Evolutionary conservation across 2,797 vertebrate genomes (phyloP).

Genomic region (Acrocephalus scirpaceus): DNA sequence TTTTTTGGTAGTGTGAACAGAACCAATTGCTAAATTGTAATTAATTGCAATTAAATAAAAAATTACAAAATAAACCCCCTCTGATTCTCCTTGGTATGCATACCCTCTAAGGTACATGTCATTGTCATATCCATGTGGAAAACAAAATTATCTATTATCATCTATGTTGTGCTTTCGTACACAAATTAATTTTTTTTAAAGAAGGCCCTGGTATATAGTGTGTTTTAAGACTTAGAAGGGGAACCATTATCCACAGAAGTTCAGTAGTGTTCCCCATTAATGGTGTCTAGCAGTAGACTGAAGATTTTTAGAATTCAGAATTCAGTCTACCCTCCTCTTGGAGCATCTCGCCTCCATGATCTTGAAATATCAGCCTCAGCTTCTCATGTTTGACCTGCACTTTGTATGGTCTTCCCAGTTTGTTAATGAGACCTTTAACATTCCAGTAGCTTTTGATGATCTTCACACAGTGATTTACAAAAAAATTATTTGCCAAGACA

Average conservation of each 20-base stretch:
- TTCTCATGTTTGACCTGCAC: not conserved
- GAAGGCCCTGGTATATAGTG: not conserved
- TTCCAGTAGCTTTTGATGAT: not conserved
- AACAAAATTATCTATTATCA: not conserved
- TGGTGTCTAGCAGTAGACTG: not conserved
- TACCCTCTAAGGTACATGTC: not conserved
- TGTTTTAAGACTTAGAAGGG: not conserved
- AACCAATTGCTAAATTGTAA: not conserved
- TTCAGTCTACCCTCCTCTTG: not conserved
- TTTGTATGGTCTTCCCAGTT: not conserved
- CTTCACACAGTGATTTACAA: not conserved
- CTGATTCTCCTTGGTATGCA: not conserved
- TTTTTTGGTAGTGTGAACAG: not conserved
- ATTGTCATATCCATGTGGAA: not conserved
- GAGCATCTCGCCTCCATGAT: fast-evolving
- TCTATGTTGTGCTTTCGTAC: not conserved
- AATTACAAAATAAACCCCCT: not conserved
- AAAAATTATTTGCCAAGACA: not conserved
- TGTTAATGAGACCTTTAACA: not conserved
- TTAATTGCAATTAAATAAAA: not conserved
- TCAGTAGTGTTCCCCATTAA: not conserved
- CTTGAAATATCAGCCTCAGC: not conserved
- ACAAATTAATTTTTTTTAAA: not conserved
- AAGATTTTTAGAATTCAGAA: not conserved
- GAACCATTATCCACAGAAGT: not conserved